phyloP scores from a whole-genome alignment of 2,797 vertebrate genomes.

The Aulostomus chinensis region DNA sequence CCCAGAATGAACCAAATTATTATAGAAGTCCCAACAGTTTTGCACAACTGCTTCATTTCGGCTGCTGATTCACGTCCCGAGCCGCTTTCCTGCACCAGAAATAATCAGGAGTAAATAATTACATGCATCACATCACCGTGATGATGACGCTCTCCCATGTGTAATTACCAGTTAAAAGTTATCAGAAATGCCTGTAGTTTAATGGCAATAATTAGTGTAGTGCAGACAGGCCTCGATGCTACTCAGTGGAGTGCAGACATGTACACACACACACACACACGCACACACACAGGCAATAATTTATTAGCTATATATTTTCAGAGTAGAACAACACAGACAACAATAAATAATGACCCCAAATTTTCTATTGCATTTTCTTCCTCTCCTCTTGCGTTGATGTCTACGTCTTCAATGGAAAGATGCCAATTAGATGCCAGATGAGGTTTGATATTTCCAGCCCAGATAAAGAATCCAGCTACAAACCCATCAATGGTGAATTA shows the following conservation, averaged over 20 bases:
- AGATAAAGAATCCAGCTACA: conserved; percentile 40
- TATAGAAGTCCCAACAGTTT: neutral
- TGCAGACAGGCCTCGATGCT: conserved; percentile 2
- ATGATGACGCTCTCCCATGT: conserved; percentile 5
- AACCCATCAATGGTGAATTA: conserved; percentile 21
- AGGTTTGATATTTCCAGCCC: too few relatives aligned
- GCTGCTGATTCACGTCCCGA: neutral
- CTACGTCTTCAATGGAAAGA: too few relatives aligned
- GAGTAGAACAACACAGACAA: too few relatives aligned
- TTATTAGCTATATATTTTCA: too few relatives aligned
- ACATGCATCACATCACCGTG: neutral
- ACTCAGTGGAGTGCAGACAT: conserved; percentile 9
- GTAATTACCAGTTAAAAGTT: conserved; percentile 34
- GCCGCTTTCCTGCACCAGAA: conserved; percentile 1
- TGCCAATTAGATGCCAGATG: too few relatives aligned
- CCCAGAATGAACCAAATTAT: neutral
- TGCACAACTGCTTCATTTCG: neutral
- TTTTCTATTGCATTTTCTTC: too few relatives aligned
- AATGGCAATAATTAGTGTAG: conserved; percentile 36
- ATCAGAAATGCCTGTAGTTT: conserved; percentile 30
- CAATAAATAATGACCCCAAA: too few relatives aligned
- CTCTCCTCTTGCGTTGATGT: too few relatives aligned
- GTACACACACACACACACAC: conserved; percentile 2
- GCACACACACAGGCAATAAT: too few relatives aligned
- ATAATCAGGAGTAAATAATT: conserved; percentile 12